Conservation (phyloP, 2,797 vertebrate species). For the Tenualosa thibaudeaui region DNA sequence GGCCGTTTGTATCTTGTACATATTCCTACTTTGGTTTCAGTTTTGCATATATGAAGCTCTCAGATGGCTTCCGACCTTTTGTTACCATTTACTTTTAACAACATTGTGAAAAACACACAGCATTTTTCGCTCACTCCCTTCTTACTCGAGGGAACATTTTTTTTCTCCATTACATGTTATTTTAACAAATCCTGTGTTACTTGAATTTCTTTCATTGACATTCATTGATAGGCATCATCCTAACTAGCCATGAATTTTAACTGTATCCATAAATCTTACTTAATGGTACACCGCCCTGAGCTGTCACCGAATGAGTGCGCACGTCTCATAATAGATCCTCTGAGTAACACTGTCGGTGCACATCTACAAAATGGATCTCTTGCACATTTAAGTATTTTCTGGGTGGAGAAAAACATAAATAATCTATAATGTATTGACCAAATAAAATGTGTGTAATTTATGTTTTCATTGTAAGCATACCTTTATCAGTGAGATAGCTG, state of each 20-base stretch:
- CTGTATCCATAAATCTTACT: constrained; percentile 33
- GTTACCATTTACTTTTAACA: neutral
- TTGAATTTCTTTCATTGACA: constrained; percentile 67
- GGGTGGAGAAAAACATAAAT: neutral
- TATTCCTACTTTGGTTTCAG: constrained; percentile 28
- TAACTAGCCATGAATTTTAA: constrained; percentile 59
- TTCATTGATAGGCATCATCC: constrained; percentile 41
- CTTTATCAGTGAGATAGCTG: constrained; percentile 32
- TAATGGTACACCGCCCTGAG: neutral
- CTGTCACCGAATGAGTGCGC: neutral
- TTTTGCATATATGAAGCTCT: constrained; percentile 1
- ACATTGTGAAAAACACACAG: constrained; percentile 27
- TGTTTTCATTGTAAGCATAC: constrained; percentile 20
- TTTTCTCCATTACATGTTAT: constrained; percentile 45
- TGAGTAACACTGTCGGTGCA: neutral
- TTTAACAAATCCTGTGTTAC: constrained; percentile 78
- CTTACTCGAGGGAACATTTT: constrained; percentile 42
- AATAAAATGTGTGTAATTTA: constrained; percentile 25
- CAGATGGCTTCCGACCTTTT: neutral
- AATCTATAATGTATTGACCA: constrained; percentile 18
- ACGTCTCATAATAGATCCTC: neutral
- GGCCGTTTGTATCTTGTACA: constrained; percentile 44
- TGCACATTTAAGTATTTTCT: constrained; percentile 20
- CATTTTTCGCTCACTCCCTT: constrained; percentile 42
- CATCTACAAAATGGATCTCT: constrained; percentile 1